These are phyloP conservation scores for Athene cunicularia DNA, from an alignment of 2,113 vertebrate genomes.

Conservation along the genomic window DNA sequence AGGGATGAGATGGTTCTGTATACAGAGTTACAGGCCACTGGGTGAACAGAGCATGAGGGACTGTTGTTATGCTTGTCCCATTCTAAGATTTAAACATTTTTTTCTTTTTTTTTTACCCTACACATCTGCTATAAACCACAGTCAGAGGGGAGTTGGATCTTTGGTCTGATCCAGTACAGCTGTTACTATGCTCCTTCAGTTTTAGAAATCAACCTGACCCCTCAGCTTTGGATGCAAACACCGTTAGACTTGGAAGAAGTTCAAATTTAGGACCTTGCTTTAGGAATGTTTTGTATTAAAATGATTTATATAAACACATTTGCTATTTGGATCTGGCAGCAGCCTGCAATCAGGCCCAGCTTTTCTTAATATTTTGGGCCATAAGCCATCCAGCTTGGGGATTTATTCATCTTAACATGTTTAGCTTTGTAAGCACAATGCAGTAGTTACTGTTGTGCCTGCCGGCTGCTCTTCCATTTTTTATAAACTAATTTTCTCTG, in stretches of 20 bases:
- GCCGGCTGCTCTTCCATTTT: conserved; percentile 59
- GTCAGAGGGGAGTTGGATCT: not conserved
- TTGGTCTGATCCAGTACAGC: not conserved
- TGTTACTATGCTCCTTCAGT: not conserved
- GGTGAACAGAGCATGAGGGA: not conserved
- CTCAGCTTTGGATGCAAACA: not conserved
- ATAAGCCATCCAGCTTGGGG: conserved; percentile 34
- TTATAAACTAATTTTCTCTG: conserved; percentile 55
- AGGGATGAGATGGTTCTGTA: not conserved
- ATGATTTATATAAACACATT: conserved; percentile 25
- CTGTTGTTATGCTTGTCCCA: not conserved
- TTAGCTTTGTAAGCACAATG: conserved; percentile 64
- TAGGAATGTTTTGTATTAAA: conserved; percentile 15
- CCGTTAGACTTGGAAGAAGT: not conserved
- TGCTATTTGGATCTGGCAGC: conserved; percentile 4
- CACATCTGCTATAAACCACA: not conserved
- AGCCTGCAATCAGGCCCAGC: not conserved
- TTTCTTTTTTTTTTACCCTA: not conserved
- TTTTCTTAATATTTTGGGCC: conserved; percentile 53
- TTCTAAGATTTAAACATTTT: not conserved
- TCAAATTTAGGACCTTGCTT: conserved; percentile 12
- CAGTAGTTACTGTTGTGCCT: conserved; percentile 61
- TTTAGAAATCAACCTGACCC: not conserved
- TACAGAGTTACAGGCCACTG: not conserved
- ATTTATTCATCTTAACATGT: conserved; percentile 50